Evolutionary conservation across 2,113 vertebrate species (phyloP).

Genomic region (Dicrurus megarhynchus): DNA sequence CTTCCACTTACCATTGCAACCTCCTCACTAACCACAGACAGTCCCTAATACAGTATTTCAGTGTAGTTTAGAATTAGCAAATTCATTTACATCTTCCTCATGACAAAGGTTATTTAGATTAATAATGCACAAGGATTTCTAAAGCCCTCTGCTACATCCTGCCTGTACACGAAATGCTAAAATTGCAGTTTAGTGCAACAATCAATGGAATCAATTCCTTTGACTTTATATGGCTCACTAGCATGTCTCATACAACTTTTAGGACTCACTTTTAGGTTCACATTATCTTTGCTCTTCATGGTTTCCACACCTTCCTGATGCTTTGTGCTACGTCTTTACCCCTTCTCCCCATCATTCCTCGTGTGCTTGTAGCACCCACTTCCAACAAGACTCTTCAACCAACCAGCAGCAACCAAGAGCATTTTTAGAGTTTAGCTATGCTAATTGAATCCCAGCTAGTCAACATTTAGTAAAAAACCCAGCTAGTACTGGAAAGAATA

Average conservation of each 20-base stretch:
- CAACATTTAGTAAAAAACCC: neutral
- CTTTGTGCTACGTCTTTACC: neutral
- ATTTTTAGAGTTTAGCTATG: neutral
- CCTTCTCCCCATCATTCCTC: neutral
- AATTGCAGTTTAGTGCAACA: neutral
- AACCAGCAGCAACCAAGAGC: neutral
- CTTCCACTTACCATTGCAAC: neutral
- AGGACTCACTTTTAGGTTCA: neutral
- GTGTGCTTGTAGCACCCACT: neutral
- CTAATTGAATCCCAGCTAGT: neutral
- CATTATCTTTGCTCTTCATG: neutral
- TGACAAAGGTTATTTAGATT: neutral
- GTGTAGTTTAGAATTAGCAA: neutral
- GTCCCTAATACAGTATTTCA: neutral
- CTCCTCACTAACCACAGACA: neutral
- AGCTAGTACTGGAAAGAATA: neutral
- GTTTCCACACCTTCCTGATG: neutral
- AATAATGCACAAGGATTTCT: neutral
- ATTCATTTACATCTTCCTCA: neutral
- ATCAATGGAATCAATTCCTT: neutral
- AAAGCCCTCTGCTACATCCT: neutral
- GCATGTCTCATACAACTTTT: accelerated
- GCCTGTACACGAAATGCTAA: neutral
- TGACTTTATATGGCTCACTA: neutral
- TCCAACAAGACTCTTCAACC: neutral